Evolutionary conservation across 2,113 vertebrate species (phyloP), one percentile per base, ranked within the genome.

Genomic region (Otis tarda): DNA sequence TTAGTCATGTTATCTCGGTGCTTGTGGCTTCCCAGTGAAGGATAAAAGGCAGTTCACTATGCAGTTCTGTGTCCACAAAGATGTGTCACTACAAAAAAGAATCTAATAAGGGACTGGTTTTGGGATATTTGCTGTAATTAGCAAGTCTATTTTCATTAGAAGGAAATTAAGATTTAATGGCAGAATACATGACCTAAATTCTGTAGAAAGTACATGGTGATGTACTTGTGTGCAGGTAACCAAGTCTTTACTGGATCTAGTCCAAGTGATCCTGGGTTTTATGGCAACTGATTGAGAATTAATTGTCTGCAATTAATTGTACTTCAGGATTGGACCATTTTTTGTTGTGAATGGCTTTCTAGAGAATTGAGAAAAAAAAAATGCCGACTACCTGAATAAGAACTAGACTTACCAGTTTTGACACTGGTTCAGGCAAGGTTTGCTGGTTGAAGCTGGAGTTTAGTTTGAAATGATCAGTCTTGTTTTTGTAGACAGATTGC

Each of bases 271-370:
- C 27, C 6, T 14, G 10, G 22, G 6, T n/a, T 79, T 82, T 65
- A 50, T 59, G 35, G 45, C 17, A 91, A 15, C 7, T 21, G 28
- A n/a, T 5, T 19, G 59, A 12, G 33, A 74, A 53, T 43, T 37
- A 73, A 37, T 79, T 78, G 18, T 25, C 33, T 6, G 9, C 21
- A 73, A 25, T 37, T 49, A 80, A 30, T 27, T 73, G 23, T 9
- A 27, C 16, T 39, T 74, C 6, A 74, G 25, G 50, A 33, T 59
- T 53, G 25, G 23, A 4, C 12, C 16, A 10, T 11, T 89, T 3
- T 24, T 43, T 43, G 11, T 10, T 5, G 5, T 37, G 21, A 55
- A 33, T 1, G 2, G 1, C 1, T 45, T 53, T 52, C 14, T 69
- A 56, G 75, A 31, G 16, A n/a, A n/a, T n/a, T n/a, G n/a, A n/a